phyloP scores from a whole-genome alignment of 1,140 invertebrate species.

The Heterodera carotae region DNA sequence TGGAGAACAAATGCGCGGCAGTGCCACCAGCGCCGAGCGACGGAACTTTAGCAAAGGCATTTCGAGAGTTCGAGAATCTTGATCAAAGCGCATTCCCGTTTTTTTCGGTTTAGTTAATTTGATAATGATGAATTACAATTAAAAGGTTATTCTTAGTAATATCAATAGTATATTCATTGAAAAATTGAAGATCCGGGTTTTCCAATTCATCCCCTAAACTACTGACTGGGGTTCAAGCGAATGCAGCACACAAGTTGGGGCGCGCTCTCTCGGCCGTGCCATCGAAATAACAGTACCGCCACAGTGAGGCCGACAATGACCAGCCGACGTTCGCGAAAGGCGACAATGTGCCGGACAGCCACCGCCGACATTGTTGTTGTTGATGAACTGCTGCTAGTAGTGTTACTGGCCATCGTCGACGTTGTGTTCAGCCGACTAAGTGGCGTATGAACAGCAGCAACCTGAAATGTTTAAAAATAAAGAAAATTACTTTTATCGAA shows the following conservation, averaged over 20 bases:
- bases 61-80: background rate
- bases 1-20: background rate
- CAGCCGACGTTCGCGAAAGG: constrained; percentile 23
- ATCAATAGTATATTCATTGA: background rate
- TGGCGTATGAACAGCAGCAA: constrained; percentile 6
- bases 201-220: too few species aligned
- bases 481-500: background rate
- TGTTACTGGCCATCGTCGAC: background rate
- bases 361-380: background rate
- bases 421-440: background rate
- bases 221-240: background rate
- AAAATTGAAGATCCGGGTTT: too few species aligned
- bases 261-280: constrained; percentile 7
- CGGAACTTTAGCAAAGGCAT: constrained; percentile 27
- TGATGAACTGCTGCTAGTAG: background rate
- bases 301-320: constrained; percentile 28
- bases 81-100: background rate
- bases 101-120: too few species aligned
- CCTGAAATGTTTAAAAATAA: background rate
- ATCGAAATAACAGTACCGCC: constrained; percentile 32
- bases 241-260: constrained; percentile 25
- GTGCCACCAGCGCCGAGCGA: background rate
- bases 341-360: constrained; percentile 26
- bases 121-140: background rate
- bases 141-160: background rate